Percentiles rank a stretch among this genome's conserved stretches.
These are phyloP conservation scores for Mesoligia furuncula DNA, from an alignment of 2,888 invertebrate genomes.

Conservation along the genomic window DNA sequence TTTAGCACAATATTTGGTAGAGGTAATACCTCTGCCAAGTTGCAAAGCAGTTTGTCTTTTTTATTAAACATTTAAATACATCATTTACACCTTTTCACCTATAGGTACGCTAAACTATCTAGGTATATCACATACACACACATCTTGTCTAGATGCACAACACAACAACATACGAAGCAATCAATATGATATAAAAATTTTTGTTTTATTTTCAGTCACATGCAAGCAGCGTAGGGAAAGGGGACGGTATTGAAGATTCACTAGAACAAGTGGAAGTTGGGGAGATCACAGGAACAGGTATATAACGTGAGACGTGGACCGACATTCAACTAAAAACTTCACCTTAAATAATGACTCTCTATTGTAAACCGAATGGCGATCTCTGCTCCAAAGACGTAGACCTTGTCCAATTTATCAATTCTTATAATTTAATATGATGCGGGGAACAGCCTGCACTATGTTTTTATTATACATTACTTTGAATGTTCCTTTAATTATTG, in stretches of 20 bases:
- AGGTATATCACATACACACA: neutral
- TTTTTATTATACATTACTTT: neutral
- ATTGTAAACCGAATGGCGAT: neutral
- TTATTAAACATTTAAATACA: neutral
- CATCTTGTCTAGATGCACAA: neutral
- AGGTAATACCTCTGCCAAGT: neutral
- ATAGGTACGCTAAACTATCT: neutral
- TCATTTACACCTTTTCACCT: neutral
- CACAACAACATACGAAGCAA: neutral
- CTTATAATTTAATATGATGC: too few species aligned
- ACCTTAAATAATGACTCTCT: too few species aligned
- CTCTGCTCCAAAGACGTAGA: neutral
- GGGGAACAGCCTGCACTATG: neutral
- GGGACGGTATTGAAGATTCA: slow-evolving; percentile 57
- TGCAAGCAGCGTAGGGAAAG: slow-evolving; percentile 69
- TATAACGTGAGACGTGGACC: slow-evolving; percentile 27
- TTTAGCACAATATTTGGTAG: too few species aligned
- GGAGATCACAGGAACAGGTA: slow-evolving; percentile 92
- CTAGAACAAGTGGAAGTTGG: slow-evolving; percentile 89
- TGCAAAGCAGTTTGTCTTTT: neutral
- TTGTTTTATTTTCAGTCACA: slow-evolving; percentile 75
- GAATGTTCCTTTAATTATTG: neutral
- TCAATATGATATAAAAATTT: neutral
- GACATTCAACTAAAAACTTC: neutral
- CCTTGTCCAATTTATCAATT: neutral